Base-by-base conservation (phyloP, 2,888 invertebrate species). In the Drosophila limbata region DNA sequence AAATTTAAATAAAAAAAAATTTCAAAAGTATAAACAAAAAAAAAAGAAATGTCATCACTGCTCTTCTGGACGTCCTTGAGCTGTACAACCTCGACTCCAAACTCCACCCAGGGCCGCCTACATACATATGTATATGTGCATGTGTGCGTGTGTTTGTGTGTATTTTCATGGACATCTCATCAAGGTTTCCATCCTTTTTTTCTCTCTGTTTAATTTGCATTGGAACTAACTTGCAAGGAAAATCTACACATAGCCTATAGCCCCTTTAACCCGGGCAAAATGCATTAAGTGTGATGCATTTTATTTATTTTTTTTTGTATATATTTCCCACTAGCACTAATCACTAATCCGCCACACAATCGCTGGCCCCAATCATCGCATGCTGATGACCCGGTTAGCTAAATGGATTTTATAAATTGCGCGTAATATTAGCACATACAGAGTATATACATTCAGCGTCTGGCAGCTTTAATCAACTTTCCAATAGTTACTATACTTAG, bases 331-430 rank as follows among this genome's bases (percentile, higher is more conserved):
- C 33, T 61, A 39, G 48, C 52, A 64, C 60, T 77, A 64, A 73
- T 77, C 73, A 42, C 77, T 31, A 71, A 73, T 59, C 70, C 63
- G 59, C 63, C 55, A 70, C 50, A 76, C 72, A 73, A 73, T 72
- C 71, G 44, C 74, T 60, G 53, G 67, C 67, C 55, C 67, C 66
- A 59, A 73, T 74, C 73, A 42, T 53, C 17, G 61, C 48, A 40
- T 57, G 65, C 73, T 50, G 73, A 77, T 74, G 78, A 74, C 73
- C 78, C 77, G 73, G 44, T 74, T 74, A 77, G 71, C 56, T 70
- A 53, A 77, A 75, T 76, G 60, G 17, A 48, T 61, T 45, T 51
- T 17, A 33, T 53, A 42, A 53, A 61, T 37, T 73, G 45, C 62
- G 48, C 53, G 35, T 57, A 39, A 40, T 50, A 42, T 39, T 37